These are phyloP conservation scores for Blastomussa wellsi DNA, from an alignment of 92 coral and sea anemone species.

Conservation along the genomic window DNA sequence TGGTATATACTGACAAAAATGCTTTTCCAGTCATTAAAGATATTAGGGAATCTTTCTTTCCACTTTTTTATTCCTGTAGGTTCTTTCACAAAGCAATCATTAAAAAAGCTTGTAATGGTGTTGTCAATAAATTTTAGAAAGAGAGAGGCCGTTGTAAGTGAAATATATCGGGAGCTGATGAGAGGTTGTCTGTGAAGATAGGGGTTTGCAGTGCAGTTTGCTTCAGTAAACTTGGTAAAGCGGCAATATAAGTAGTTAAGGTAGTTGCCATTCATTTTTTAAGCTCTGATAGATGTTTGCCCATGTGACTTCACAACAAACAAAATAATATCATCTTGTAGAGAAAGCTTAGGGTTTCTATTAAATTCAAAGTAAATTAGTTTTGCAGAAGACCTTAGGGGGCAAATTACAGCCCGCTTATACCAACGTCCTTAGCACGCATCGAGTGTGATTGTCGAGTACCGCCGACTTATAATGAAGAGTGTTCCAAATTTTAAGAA, in stretches of 20 bases:
- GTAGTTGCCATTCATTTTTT: not conserved
- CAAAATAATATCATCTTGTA: too few relatives aligned
- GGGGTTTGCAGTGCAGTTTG: conserved; percentile 5
- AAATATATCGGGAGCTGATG: not conserved
- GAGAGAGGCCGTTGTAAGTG: not conserved
- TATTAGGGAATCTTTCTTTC: not conserved
- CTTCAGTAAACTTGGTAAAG: conserved; percentile 9
- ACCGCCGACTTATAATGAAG: too few relatives aligned
- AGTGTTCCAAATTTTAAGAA: too few relatives aligned
- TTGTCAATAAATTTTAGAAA: not conserved
- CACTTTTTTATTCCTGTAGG: not conserved
- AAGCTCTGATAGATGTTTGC: too few relatives aligned
- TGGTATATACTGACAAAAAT: conserved; percentile 2
- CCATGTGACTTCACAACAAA: too few relatives aligned
- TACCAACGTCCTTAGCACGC: too few relatives aligned
- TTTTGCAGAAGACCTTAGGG: too few relatives aligned
- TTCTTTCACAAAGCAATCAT: not conserved
- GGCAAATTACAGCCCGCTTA: too few relatives aligned
- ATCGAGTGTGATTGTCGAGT: too few relatives aligned
- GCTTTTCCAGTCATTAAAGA: not conserved
- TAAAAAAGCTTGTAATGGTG: not conserved
- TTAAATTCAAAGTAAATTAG: too few relatives aligned
- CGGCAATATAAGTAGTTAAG: not conserved
- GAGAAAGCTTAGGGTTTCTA: too few relatives aligned
- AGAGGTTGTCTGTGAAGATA: not conserved